Conservation (phyloP, 2,797 vertebrate species). For the Scolopax bukidnonensis region DNA sequence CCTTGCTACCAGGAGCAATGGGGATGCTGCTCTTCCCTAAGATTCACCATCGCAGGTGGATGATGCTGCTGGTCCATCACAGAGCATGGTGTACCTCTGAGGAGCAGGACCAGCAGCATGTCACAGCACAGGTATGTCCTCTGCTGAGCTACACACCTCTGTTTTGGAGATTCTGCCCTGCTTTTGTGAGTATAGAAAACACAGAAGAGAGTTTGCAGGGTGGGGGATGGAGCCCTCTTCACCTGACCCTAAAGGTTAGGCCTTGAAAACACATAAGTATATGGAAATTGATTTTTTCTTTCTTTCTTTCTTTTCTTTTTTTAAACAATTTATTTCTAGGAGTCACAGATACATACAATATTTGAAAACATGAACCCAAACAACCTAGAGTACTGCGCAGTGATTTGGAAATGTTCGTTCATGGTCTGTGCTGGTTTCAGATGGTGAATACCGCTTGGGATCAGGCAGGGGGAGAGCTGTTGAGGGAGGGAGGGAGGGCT, state of each 20-base stretch:
- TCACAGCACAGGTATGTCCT: neutral
- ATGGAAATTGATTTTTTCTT: neutral
- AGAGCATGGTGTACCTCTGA: accelerated
- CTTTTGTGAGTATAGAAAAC: accelerated
- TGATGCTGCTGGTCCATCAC: accelerated
- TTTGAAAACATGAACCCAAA: neutral
- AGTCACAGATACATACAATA: neutral
- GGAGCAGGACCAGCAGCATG: neutral
- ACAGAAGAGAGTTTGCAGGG: accelerated
- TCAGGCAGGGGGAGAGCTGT: neutral
- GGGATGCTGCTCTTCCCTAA: neutral
- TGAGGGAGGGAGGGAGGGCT: neutral
- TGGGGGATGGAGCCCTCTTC: neutral
- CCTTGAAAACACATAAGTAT: neutral
- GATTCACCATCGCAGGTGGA: accelerated
- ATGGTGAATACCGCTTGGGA: neutral
- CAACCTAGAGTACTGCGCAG: neutral
- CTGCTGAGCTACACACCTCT: accelerated
- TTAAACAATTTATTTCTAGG: neutral
- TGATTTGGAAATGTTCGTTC: neutral
- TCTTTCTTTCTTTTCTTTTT: neutral
- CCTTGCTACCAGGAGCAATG: neutral
- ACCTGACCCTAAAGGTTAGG: neutral
- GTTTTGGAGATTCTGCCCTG: neutral
- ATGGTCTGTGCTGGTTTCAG: neutral